A percentile compares a stretch with the other conserved stretches of the same genome.
These are phyloP conservation scores for Eupithecia abbreviata DNA, from an alignment of 2,888 invertebrate species.

Conservation along the genomic window DNA sequence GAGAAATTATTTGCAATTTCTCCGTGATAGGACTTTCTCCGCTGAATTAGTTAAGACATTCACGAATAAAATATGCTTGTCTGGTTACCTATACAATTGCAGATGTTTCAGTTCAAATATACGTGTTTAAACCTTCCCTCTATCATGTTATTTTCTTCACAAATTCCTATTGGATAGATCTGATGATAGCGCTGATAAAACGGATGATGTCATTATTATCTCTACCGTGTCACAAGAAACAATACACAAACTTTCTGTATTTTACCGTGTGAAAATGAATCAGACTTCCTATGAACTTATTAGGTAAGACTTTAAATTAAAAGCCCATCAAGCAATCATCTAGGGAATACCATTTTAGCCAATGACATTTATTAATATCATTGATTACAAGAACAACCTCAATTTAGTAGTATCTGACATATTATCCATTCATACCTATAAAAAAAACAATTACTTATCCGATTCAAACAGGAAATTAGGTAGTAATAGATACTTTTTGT, in stretches of 20 bases:
- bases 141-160: not conserved
- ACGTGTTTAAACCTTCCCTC: not conserved
- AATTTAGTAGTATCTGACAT: not conserved
- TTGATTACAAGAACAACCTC: not conserved
- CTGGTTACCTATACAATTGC: not conserved
- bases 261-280: constrained; percentile 11
- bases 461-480: too few species aligned
- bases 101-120: not conserved
- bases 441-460: not conserved
- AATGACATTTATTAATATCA: not conserved
- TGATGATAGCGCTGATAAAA: constrained; percentile 33
- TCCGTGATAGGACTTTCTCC: constrained; percentile 26
- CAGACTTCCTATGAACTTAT: constrained; percentile 7
- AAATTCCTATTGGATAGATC: constrained; percentile 9
- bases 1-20: not conserved
- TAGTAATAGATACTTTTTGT: not conserved
- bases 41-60: constrained; percentile 15
- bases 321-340: not conserved
- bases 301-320: not conserved
- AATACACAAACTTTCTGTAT: not conserved
- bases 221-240: not conserved
- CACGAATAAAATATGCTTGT: not conserved
- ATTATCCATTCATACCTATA: not conserved
- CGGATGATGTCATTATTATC: constrained; percentile 58
- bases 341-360: not conserved